A percentile compares a stretch with the other conserved stretches of the same genome.
phyloP scores from a whole-genome alignment of 2,797 vertebrate species.

The Danio albolineatus region DNA sequence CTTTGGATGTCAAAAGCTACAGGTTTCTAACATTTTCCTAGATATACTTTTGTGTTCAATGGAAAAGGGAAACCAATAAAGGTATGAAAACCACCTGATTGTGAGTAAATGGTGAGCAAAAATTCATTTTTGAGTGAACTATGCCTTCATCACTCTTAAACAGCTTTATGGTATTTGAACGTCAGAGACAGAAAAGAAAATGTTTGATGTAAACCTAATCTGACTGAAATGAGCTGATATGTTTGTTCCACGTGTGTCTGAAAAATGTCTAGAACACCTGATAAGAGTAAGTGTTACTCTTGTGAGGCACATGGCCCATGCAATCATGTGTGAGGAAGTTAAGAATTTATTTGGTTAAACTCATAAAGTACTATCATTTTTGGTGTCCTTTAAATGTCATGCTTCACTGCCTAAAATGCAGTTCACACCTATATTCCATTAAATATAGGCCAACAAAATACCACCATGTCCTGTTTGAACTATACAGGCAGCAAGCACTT shows the following conservation, averaged over 20 bases:
- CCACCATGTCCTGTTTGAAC: background rate
- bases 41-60: too few relatives aligned
- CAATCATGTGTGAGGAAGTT: background rate
- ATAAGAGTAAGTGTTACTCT: conserved; percentile 43
- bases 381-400: background rate
- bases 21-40: too few relatives aligned
- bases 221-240: background rate
- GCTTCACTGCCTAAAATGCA: background rate
- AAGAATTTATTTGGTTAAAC: background rate
- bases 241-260: conserved; percentile 38
- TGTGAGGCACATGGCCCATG: background rate
- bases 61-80: too few relatives aligned
- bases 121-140: too few relatives aligned
- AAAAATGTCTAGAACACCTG: conserved; percentile 45
- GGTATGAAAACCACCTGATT: too few relatives aligned
- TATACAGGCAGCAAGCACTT: background rate
- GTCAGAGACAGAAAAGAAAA: too few relatives aligned
- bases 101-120: too few relatives aligned
- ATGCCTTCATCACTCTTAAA: too few relatives aligned
- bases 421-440: background rate
- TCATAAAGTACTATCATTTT: background rate
- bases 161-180: too few relatives aligned
- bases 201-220: too few relatives aligned
- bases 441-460: background rate
- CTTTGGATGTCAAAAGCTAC: too few relatives aligned